Evolutionary conservation across 2,888 invertebrate genomes (phyloP), one percentile per base, ranked within the genome.

Genomic region (Ophonus ardosiacus): DNA sequence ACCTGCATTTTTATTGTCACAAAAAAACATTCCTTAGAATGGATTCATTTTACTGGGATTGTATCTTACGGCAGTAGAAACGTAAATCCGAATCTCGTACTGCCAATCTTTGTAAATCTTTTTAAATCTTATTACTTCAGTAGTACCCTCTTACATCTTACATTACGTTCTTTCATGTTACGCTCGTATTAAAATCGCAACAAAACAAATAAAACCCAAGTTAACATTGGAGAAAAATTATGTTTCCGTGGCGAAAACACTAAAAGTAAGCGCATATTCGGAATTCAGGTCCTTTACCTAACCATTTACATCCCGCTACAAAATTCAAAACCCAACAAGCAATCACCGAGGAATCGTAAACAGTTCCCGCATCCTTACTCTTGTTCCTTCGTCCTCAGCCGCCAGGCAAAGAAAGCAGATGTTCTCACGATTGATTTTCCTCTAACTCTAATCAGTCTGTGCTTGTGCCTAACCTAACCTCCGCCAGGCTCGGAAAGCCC

Each of bases 371-470:
- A 21, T 80, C 63, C 63, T 74, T 74, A 43, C 59, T 57, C 63
- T 51, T 80, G 71, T 74, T 43, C 18, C 68, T 10, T 57, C 76
- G 51, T 56, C 79, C 61, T 79, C 13, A n/a, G 80, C 31, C 57
- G 38, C 61, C 63, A 38, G 18, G 80, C 80, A 63, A 80, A 63
- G 63, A 63, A 79, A 80, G 59, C 80, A 80, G 63, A 80, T 80
- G 80, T 80, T 80, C 63, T 78, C 79, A 10, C 79, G 80, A 80
- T 80, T 80, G 80, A 80, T 80, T 80, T 80, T 80, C 80, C 40
- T 31, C 38, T 79, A 79, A 79, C 79, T 38, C 61, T 31, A 31
- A 31, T 6, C 31, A 31, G 31, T 31, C 31, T 31, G 31, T 31
- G 3, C n/a, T n/a, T 61, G 1, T 59, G 61, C 31, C 31, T 59